These are phyloP conservation scores for Heteromurus nitidus DNA, from an alignment of 2,888 invertebrate species.

Conservation along the genomic window DNA sequence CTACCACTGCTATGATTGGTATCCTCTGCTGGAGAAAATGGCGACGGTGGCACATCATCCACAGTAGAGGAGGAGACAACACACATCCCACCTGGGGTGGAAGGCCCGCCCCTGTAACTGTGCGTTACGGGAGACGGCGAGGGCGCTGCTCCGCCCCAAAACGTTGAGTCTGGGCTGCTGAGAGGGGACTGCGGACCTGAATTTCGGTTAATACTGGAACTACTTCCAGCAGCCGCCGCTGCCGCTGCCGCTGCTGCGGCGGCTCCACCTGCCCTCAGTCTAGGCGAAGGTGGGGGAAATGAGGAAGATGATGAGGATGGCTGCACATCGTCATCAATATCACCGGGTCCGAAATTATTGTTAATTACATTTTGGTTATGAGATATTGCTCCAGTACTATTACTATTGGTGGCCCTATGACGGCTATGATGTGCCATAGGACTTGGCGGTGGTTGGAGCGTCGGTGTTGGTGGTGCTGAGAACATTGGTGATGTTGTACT, in stretches of 20 bases:
- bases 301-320: constrained; percentile 68
- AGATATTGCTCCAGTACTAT: constrained; percentile 53
- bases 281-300: constrained; percentile 37
- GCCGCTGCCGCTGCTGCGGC: constrained; percentile 30
- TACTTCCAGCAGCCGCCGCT: constrained; percentile 32
- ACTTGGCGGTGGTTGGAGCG: constrained; percentile 58
- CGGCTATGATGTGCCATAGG: constrained; percentile 64
- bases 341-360: constrained; percentile 61
- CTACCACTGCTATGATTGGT: constrained; percentile 26
- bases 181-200: constrained; percentile 70
- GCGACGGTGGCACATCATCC: constrained; percentile 72
- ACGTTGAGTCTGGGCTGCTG: constrained; percentile 72
- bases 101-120: constrained; percentile 58
- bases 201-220: constrained; percentile 57
- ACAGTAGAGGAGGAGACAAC: constrained; percentile 72
- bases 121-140: constrained; percentile 63
- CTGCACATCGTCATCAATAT: constrained; percentile 70
- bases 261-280: constrained; percentile 33
- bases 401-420: constrained; percentile 42
- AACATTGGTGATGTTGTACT: constrained; percentile 72
- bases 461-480: constrained; percentile 63
- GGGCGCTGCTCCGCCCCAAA: constrained; percentile 67
- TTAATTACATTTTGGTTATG: constrained; percentile 40
- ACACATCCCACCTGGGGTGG: constrained; percentile 71
- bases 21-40: constrained; percentile 69